Percentiles rank a stretch among this genome's conserved stretches.
Conservation (phyloP, 2,797 vertebrate species). For the Gambelia wislizenii region DNA sequence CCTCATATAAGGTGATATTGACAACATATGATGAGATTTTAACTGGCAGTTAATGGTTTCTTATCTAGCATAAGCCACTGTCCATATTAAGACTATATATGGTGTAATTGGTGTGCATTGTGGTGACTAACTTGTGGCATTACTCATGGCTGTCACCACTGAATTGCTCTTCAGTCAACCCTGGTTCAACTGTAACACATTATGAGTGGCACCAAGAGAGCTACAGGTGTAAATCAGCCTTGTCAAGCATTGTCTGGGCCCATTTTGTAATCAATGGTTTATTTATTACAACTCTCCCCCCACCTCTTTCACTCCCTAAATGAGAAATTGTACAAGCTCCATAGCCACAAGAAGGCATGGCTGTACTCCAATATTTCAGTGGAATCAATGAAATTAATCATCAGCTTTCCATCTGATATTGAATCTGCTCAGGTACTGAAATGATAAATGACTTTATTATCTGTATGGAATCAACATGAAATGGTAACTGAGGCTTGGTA, state of each 20-base stretch:
- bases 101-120: not conserved
- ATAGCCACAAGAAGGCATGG: conserved; percentile 49
- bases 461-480: conserved; percentile 50
- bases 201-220: conserved; percentile 55
- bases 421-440: conserved; percentile 61
- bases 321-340: conserved; percentile 63
- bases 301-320: not conserved
- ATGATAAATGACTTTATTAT: conserved; percentile 83
- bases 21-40: not conserved
- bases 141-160: conserved; percentile 29
- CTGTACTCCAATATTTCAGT: conserved; percentile 65
- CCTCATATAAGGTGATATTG: not conserved
- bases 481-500: conserved; percentile 17
- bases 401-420: conserved; percentile 72
- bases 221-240: conserved; percentile 69
- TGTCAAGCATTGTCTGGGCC: conserved; percentile 72
- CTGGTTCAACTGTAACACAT: conserved; percentile 45
- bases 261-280: conserved; percentile 76
- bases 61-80: not conserved
- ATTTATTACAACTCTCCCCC: conserved; percentile 62
- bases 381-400: conserved; percentile 83
- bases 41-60: conserved; percentile 20
- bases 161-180: conserved; percentile 45
- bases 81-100: not conserved
- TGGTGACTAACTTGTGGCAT: not conserved